Conservation (phyloP, 2,888 invertebrate genomes). For the Protodeltote pygarga region DNA sequence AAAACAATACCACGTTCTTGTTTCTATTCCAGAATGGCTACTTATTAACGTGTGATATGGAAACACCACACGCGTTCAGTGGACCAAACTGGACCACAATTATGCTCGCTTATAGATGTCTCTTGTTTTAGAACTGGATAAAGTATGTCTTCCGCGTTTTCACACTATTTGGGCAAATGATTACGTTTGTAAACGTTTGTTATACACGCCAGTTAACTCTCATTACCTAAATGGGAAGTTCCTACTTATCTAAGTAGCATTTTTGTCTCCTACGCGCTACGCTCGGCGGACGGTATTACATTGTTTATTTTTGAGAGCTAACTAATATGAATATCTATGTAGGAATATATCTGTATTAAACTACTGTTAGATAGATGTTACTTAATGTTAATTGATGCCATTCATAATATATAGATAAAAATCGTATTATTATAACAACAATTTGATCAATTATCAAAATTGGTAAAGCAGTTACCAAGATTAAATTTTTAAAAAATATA, state of each 20-base stretch:
- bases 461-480: not conserved
- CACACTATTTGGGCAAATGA: slow-evolving; percentile 33
- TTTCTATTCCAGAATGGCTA: too few species aligned
- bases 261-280: slow-evolving; percentile 63
- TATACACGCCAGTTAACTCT: slow-evolving; percentile 48
- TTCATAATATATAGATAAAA: not conserved
- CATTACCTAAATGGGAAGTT: slow-evolving; percentile 77
- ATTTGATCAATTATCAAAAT: slow-evolving; percentile 10
- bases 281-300: slow-evolving; percentile 5
- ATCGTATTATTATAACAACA: slow-evolving; percentile 2
- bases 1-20: too few species aligned
- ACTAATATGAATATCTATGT: slow-evolving; percentile 1
- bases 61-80: too few species aligned
- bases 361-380: too few species aligned
- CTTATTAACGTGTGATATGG: too few species aligned
- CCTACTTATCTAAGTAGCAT: slow-evolving; percentile 72
- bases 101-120: too few species aligned
- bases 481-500: too few species aligned
- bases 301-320: slow-evolving; percentile 17
- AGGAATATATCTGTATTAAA: not conserved
- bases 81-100: too few species aligned
- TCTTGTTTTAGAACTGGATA: not conserved
- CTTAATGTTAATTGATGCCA: not conserved
- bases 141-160: slow-evolving; percentile 10
- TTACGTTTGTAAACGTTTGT: slow-evolving; percentile 26